Evolutionary conservation across 2,113 vertebrate genomes (phyloP).

Genomic region (Coreoperca whiteheadi): DNA sequence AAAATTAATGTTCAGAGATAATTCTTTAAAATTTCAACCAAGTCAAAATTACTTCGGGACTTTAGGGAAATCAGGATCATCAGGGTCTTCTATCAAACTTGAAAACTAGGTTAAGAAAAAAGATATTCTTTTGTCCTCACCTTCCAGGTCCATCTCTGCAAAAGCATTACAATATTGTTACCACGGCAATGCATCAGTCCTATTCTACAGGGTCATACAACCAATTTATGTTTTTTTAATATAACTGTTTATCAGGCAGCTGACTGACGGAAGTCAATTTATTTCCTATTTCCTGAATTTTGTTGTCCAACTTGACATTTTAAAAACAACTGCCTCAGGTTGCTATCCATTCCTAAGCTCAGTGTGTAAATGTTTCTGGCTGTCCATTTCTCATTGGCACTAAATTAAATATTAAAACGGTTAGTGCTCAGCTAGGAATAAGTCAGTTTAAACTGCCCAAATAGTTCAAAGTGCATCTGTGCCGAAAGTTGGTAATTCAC

Average conservation of each 20-base stretch:
- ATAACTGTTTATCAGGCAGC: slow-evolving; percentile 12
- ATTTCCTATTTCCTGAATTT: slow-evolving; percentile 32
- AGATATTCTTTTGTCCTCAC: neutral
- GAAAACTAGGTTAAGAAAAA: neutral
- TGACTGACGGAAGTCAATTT: slow-evolving; percentile 22
- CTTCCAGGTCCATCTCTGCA: neutral
- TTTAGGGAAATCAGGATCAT: neutral
- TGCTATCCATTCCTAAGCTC: slow-evolving; percentile 15
- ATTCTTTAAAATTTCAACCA: neutral
- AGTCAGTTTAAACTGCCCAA: slow-evolving; percentile 36
- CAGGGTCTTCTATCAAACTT: neutral
- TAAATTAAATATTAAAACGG: no score
- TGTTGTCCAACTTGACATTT: slow-evolving; percentile 22
- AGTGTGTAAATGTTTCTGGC: slow-evolving; percentile 3
- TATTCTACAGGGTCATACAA: neutral
- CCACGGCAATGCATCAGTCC: neutral
- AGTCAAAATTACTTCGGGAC: neutral
- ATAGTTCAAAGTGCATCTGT: slow-evolving; percentile 33
- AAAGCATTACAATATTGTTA: neutral
- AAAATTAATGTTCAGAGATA: slow-evolving; percentile 1
- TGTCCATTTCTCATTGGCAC: neutral
- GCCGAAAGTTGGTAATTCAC: slow-evolving; percentile 34
- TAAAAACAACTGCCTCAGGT: slow-evolving; percentile 32
- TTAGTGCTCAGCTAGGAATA: slow-evolving; percentile 23
- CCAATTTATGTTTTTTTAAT: neutral